Percentiles rank a stretch among this genome's conserved stretches.
These are phyloP conservation scores for Onychorhynchus coronatus DNA, from an alignment of 2,113 vertebrate genomes.

Conservation along the genomic window DNA sequence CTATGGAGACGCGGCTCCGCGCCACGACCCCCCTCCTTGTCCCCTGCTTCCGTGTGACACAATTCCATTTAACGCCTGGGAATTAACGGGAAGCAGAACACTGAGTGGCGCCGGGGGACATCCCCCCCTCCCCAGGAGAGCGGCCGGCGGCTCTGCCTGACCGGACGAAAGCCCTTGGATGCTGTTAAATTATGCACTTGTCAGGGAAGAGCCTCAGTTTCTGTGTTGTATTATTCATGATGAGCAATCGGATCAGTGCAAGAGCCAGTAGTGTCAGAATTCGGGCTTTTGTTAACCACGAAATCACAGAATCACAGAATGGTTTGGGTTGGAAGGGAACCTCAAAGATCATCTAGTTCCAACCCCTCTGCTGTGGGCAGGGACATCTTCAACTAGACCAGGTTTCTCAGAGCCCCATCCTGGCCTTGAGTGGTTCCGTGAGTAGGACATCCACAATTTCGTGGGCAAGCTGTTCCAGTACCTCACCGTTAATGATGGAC, in stretches of 20 bases:
- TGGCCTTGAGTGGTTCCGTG: neutral
- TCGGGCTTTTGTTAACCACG: neutral
- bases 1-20: neutral
- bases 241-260: neutral
- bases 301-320: neutral
- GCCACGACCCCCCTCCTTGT: rapidly evolving
- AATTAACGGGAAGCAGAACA: neutral
- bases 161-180: neutral
- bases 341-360: neutral
- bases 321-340: neutral
- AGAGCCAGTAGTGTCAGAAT: neutral
- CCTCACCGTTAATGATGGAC: neutral
- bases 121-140: no score
- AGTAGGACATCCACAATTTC: neutral
- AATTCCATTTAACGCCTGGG: rapidly evolving
- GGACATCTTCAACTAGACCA: neutral
- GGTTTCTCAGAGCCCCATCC: neutral
- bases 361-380: neutral
- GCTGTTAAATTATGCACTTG: neutral
- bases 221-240: neutral
- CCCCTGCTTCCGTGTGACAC: neutral
- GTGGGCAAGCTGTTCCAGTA: neutral
- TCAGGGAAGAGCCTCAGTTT: neutral
- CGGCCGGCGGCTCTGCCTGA: neutral
- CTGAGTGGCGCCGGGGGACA: no score